phyloP scores from a whole-genome alignment of 2,113 vertebrate genomes.

The Rhabdornis inornatus region DNA sequence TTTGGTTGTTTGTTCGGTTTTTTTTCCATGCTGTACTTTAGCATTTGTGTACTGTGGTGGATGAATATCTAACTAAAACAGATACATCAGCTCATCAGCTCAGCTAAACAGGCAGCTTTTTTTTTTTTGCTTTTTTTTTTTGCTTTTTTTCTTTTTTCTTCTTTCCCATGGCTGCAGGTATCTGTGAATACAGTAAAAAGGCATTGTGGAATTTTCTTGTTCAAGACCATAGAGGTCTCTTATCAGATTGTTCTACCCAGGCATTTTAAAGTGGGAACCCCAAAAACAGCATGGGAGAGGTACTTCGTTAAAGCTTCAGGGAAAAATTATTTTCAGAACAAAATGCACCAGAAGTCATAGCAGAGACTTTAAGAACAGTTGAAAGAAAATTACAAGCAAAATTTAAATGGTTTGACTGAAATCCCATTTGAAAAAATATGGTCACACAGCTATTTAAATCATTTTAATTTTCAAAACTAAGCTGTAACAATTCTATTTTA shows the following conservation, averaged over 20 bases:
- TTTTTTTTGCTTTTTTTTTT: not conserved
- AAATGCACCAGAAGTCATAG: conserved; percentile 24
- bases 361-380: not conserved
- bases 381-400: conserved; percentile 40
- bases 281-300: not conserved
- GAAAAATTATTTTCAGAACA: conserved; percentile 36
- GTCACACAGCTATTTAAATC: not conserved
- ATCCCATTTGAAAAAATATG: conserved; percentile 14
- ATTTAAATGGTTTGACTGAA: conserved; percentile 16
- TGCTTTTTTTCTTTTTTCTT: too few species aligned
- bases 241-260: conserved; percentile 7
- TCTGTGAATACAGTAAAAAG: not conserved
- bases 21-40: not conserved
- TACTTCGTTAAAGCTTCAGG: conserved; percentile 11
- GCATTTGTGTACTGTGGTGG: not conserved
- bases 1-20: not conserved
- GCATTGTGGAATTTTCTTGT: not conserved
- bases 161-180: not conserved
- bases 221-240: not conserved
- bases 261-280: not conserved
- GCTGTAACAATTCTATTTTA: not conserved
- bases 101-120: not conserved
- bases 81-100: not conserved
- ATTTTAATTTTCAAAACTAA: not conserved
- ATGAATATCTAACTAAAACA: not conserved